Percentiles rank a stretch among this genome's conserved stretches.
These are phyloP conservation scores for Exephanes ischioxanthus DNA, from an alignment of 2,888 invertebrate genomes.

Conservation along the genomic window DNA sequence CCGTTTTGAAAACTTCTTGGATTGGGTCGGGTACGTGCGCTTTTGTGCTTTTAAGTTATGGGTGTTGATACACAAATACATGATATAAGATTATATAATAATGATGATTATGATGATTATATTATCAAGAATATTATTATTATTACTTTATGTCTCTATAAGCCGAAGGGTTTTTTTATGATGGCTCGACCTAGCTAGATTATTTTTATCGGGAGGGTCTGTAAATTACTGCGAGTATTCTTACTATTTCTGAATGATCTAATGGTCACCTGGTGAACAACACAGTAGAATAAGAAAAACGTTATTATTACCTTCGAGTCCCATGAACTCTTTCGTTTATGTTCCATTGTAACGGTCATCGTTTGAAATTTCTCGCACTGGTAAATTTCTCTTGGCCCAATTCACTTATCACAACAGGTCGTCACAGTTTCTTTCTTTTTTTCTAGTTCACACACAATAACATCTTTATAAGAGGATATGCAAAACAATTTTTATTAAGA, in stretches of 20 bases:
- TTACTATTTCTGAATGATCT: background rate
- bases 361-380: constrained; percentile 56
- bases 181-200: too few species aligned
- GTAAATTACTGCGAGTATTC: background rate
- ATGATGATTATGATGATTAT: too few species aligned
- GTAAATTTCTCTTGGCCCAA: constrained; percentile 34
- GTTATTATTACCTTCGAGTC: constrained; percentile 86
- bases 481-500: constrained; percentile 18
- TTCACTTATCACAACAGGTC: constrained; percentile 37
- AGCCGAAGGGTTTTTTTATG: too few species aligned
- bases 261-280: constrained; percentile 1
- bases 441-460: constrained; percentile 2
- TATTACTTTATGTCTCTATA: too few species aligned
- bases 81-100: too few species aligned
- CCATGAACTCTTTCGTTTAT: constrained; percentile 86
- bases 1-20: too few species aligned
- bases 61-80: too few species aligned
- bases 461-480: background rate
- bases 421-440: constrained; percentile 35
- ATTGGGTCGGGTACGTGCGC: too few species aligned
- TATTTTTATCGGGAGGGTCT: background rate
- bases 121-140: too few species aligned
- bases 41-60: too few species aligned
- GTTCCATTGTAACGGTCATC: constrained; percentile 86
- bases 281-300: constrained; percentile 7